Evolutionary conservation across 2,888 invertebrate genomes (phyloP), one percentile per base, ranked within the genome.

Genomic region (Dastarcus helophoroides): DNA sequence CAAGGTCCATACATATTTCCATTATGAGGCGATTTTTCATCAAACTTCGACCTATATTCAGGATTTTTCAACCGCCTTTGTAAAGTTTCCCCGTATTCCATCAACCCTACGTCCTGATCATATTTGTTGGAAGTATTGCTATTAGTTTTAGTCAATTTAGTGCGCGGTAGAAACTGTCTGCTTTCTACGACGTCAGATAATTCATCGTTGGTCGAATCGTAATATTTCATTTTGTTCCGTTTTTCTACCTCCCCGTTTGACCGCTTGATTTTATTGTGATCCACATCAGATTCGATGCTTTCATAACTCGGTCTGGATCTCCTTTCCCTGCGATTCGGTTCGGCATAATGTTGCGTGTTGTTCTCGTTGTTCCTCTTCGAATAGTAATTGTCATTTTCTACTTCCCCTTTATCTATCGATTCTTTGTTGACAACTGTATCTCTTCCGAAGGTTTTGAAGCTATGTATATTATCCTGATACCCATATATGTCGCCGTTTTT

Each of bases 1-100:
- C 86, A 86, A 0, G 86, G 85, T 1, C 86, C 86, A 54, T 83
- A 86, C 42, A 76, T 78, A 50, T 81, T 82, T 6, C 73, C 73
- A 33, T 71, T 71, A 48, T 69, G 68, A 29, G 65, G 65, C 37
- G 68, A 58, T 43, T 69, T 69, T 33, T 60, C 58, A 27, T 63
- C 61, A 39, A 49, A 59, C 39, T 56, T 58, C 2, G 53, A 44
- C 43, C 62, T 50, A 46, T 55, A 53, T 31, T 62, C 61, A 4
- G 51, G 49, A 37, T 48, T 58, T 48, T 49, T 66, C 49, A 47
- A 51, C 25, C 70, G 58, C 34, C 54, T 51, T 40, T 53, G 63
- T 52, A 51, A 58, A 42, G 51, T 67, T 53, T 58, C 62, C 9
- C 56, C 61, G 36, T 63, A 62, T 29, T 62, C 62, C 47, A 59